A percentile compares a stretch with the other conserved stretches of the same genome.
Evolutionary conservation across 2,888 invertebrate genomes (phyloP).

Genomic region (Dyspetes luteomarginatus): DNA sequence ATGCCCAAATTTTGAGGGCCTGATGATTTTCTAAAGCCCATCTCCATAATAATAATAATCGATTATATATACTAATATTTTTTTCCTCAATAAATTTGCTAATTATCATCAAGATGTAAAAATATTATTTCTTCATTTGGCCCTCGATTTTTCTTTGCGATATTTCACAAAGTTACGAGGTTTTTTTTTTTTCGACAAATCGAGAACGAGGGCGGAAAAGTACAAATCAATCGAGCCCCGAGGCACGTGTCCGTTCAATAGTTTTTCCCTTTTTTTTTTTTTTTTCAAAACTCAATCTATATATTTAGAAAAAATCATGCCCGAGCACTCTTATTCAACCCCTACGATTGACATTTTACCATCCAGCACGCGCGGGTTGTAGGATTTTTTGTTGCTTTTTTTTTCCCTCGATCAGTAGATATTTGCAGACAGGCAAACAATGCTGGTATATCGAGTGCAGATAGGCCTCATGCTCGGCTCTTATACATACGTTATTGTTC

Average conservation of each 20-base stretch:
- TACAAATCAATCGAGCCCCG: constrained; percentile 24
- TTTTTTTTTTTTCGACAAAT: background rate
- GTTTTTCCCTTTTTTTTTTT: constrained; percentile 47
- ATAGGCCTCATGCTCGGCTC: constrained; percentile 60
- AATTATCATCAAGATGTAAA: too few species aligned
- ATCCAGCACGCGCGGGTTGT: constrained; percentile 62
- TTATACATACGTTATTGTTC: constrained; percentile 53
- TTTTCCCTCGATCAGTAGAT: constrained; percentile 60
- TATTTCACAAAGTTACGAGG: too few species aligned
- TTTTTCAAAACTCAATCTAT: background rate
- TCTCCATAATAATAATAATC: too few species aligned
- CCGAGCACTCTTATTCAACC: constrained; percentile 67
- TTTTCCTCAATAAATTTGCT: too few species aligned
- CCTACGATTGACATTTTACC: constrained; percentile 75
- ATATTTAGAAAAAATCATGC: constrained; percentile 61
- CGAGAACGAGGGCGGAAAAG: background rate
- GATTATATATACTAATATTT: too few species aligned
- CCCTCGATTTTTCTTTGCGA: too few species aligned
- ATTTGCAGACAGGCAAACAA: constrained; percentile 70
- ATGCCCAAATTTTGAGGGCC: too few species aligned
- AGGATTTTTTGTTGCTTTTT: constrained; percentile 56
- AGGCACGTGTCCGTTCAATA: constrained; percentile 46
- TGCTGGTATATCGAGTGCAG: constrained; percentile 68
- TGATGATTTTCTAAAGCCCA: too few species aligned
- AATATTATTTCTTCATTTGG: too few species aligned